Evolutionary conservation across 2,797 vertebrate genomes (phyloP), one percentile per base, ranked within the genome.

Genomic region (Pangasius macronema): DNA sequence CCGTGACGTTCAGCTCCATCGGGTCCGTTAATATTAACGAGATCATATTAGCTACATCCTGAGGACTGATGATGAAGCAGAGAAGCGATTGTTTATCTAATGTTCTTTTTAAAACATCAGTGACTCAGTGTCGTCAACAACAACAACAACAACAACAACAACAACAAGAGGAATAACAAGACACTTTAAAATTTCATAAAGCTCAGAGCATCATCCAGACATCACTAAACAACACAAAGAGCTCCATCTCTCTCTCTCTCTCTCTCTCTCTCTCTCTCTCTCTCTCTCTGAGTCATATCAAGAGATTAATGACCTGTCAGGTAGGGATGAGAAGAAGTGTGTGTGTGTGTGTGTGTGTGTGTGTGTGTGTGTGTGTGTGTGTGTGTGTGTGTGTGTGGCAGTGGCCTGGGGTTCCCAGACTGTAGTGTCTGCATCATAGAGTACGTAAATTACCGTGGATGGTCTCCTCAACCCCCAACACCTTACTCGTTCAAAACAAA

Each of bases 371-470:
- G 59, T 85, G 84, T 85, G 89, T 85, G 81, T 70, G 80, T 65
- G 88, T 86, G 84, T 84, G 84, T 86, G 79, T 82, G 84, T 79
- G 90, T 80, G 85, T 85, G 86, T 86, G 87, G 70, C 70, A 80
- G 89, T 91, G 94, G 93, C 94, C 94, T 91, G 91, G 92, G 92
- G 93, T 94, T 92, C 88, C 87, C 84, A 55, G 79, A 67, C 88
- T 83, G 84, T 68, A 87, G 84, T 85, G 68, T 88, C 83, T 86
- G 82, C 94, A 95, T 89, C 95, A 94, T 65, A 85, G 93, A 92
- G 93, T 92, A 95, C 93, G 94, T 97, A 94, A 97, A 97, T 97
- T 96, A 97, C 95, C 96, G 94, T 96, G 94, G 92, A 89, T 88
- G 85, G 86, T 89, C 53, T 33, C 24, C 87, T 87, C 91, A 88